These are phyloP conservation scores for Tokudaia tokunoshimensis DNA, from an alignment of 2,797 vertebrate species.

Conservation along the genomic window DNA sequence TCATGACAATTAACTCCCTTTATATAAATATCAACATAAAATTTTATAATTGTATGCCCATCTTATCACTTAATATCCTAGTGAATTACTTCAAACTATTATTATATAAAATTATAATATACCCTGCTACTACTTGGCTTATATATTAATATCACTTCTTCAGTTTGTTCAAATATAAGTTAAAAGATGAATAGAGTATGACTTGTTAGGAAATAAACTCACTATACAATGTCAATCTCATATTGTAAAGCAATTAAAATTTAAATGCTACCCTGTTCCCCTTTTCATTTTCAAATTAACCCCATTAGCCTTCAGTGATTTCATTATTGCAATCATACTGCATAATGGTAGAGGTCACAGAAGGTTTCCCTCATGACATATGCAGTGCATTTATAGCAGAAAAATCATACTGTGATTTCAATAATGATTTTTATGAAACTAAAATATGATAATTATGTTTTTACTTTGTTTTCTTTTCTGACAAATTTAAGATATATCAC, in stretches of 20 bases:
- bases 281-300: constrained; percentile 37
- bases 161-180: neutral
- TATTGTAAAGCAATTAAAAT: constrained; percentile 36
- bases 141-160: neutral
- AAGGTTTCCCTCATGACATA: neutral
- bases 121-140: neutral
- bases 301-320: neutral
- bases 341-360: neutral
- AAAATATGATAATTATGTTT: neutral
- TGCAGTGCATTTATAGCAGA: neutral
- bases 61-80: neutral
- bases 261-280: constrained; percentile 1
- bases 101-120: neutral
- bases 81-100: constrained; percentile 26
- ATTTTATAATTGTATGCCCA: neutral
- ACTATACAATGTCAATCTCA: neutral
- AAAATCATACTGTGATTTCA: neutral
- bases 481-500: neutral
- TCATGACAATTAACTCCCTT: neutral
- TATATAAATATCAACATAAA: neutral
- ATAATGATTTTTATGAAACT: neutral
- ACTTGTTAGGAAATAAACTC: neutral
- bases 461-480: neutral
- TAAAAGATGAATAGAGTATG: constrained; percentile 4
- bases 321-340: neutral